Percentiles rank a stretch among this genome's conserved stretches.
Conservation (phyloP, 1,140 invertebrate genomes). For the Muscidifurax raptorellus region DNA sequence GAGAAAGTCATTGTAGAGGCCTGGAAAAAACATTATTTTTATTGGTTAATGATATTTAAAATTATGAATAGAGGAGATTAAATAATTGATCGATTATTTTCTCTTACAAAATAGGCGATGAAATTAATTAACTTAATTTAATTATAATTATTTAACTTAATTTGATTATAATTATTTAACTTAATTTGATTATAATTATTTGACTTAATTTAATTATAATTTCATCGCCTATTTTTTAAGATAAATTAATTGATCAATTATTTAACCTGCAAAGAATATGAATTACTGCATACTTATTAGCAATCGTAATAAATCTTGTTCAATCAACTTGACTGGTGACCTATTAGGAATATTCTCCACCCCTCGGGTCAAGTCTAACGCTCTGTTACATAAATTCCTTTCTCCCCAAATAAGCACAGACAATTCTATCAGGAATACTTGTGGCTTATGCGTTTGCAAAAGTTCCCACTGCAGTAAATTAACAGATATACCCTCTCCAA, state of each 20-base stretch:
- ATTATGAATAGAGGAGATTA: too few species aligned
- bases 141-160: too few species aligned
- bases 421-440: not conserved
- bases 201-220: too few species aligned
- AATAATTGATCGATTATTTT: too few species aligned
- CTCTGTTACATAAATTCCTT: not conserved
- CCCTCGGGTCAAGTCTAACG: not conserved
- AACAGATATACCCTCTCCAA: not conserved
- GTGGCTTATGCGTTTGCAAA: not conserved
- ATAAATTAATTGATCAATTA: not conserved
- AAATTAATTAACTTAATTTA: too few species aligned
- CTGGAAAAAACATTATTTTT: not conserved
- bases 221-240: too few species aligned
- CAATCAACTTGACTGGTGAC: not conserved
- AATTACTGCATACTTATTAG: not conserved
- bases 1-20: not conserved
- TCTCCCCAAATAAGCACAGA: not conserved
- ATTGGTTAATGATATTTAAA: not conserved
- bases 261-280: not conserved
- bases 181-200: too few species aligned
- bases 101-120: too few species aligned
- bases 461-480: not conserved
- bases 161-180: too few species aligned
- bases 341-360: not conserved
- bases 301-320: not conserved